Base-by-base conservation (phyloP, 1,140 invertebrate genomes). In the Drosophila mojavensis region DNA sequence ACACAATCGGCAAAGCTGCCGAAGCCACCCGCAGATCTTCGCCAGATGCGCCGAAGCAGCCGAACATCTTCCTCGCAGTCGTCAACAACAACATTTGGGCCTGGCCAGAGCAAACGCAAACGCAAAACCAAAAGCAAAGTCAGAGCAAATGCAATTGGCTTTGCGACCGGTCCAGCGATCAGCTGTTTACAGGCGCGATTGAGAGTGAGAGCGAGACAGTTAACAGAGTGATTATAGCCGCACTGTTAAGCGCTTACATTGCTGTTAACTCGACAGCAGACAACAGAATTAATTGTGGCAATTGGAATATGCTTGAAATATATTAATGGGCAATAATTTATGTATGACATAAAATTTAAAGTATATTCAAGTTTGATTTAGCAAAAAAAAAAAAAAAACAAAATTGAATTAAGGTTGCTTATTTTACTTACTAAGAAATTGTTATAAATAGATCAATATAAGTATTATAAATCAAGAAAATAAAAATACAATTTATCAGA, bases 161-260 rank as follows among this genome's bases (percentile, higher is more conserved):
- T 79, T 83, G 63, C 72, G 28, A 83, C 81, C 81, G 81, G 81
- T 84, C 72, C 56, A 58, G 60, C 67, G 47, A 82, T 82, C 79
- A 82, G 79, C 79, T 82, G 79, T 71, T 82, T 58, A 33, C 26
- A 45, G 26, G 55, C n/a, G 4, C 20, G 24, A 13, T 3, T 26
- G 55, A 24, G 9, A 28, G 33, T 45, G 68, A 59, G 61, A 65
- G 67, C 10, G 28, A 66, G 48, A 59, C 15, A 66, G 33, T 9
- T 45, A 43, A 66, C 54, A 64, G 45, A 56, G 26, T 1, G 17
- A n/a, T 13, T 58, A 20, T 43, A n/a, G 17, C 53, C 48, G 28
- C 20, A 45, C 75, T 24, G 41, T 45, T 69, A 65, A 50, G 43
- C 11, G 6, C 15, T 28, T 48, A 51, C 59, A 73, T 30, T n/a